phyloP scores from a whole-genome alignment of 2,797 vertebrate genomes.

The Oceanodroma leucorhoa region DNA sequence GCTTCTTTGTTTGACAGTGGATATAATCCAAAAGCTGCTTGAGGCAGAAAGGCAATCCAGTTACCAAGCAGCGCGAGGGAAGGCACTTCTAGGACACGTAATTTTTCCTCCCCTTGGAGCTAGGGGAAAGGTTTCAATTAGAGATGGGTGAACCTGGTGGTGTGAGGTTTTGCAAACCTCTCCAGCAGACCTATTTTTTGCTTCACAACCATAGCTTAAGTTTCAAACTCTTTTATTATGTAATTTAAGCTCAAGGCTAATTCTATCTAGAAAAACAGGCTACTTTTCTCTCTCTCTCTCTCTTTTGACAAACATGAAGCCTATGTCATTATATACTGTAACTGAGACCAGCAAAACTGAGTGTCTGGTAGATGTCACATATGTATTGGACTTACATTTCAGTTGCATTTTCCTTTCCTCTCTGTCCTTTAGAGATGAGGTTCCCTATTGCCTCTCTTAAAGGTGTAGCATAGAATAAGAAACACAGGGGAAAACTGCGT shows the following conservation, averaged over 20 bases:
- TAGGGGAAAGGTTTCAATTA: constrained; percentile 1
- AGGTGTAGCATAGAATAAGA: not conserved
- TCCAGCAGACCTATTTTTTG: constrained; percentile 10
- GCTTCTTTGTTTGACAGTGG: constrained; percentile 20
- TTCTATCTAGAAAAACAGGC: not conserved
- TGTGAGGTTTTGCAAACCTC: constrained; percentile 9
- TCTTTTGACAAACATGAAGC: not conserved
- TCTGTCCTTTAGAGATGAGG: not conserved
- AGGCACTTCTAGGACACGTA: not conserved
- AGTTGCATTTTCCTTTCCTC: not conserved
- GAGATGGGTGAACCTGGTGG: not conserved
- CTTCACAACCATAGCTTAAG: not conserved
- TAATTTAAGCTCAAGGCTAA: not conserved
- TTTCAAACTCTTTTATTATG: not conserved
- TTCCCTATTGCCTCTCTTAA: not conserved
- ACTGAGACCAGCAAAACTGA: not conserved
- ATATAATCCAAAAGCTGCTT: constrained; percentile 21
- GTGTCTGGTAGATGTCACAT: not conserved
- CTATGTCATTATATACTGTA: not conserved
- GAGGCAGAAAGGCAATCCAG: constrained; percentile 17
- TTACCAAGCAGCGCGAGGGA: not conserved
- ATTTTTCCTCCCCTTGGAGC: not conserved
- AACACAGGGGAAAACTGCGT: not conserved
- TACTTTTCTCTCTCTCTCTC: not conserved
- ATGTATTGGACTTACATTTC: not conserved